Evolutionary conservation across 2,888 invertebrate genomes (phyloP).

Genomic region (Agriotes lineatus): DNA sequence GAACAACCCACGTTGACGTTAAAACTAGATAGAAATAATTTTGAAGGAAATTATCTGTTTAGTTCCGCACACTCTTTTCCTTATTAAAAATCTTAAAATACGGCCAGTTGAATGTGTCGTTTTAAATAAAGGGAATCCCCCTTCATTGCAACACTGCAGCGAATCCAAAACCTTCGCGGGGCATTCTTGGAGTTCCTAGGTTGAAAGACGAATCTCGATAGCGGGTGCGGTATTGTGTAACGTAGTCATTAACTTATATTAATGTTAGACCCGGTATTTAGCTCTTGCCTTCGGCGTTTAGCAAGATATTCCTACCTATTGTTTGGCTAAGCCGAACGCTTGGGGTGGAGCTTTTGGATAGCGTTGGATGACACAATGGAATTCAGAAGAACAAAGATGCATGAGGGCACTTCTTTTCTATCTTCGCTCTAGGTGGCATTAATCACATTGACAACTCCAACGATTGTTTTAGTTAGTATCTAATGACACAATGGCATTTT

Average conservation of each 20-base stretch:
- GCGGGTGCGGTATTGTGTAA: conserved; percentile 48
- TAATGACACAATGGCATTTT: too few relatives aligned
- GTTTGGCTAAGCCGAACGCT: conserved; percentile 36
- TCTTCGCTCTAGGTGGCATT: too few relatives aligned
- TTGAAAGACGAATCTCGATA: conserved; percentile 35
- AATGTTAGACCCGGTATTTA: conserved; percentile 49
- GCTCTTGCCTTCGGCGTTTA: conserved; percentile 44
- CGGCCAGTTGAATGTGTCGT: too few relatives aligned
- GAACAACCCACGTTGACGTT: too few relatives aligned
- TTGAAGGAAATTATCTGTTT: too few relatives aligned
- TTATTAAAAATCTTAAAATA: too few relatives aligned
- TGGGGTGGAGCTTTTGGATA: conserved; percentile 26
- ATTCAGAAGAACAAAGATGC: conserved; percentile 13
- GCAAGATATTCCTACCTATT: conserved; percentile 46
- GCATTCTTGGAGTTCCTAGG: conserved; percentile 26
- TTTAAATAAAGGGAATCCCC: too few relatives aligned
- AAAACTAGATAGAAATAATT: too few relatives aligned
- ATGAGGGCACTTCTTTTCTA: too few relatives aligned
- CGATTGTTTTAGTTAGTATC: too few relatives aligned
- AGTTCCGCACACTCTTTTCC: too few relatives aligned
- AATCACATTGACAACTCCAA: too few relatives aligned
- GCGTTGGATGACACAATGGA: conserved; percentile 21
- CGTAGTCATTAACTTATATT: conserved; percentile 52
- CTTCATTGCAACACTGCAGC: neutral
- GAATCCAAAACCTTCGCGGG: neutral